Evolutionary conservation across 2,888 invertebrate species (phyloP).

Genomic region (Hylaea fasciaria): DNA sequence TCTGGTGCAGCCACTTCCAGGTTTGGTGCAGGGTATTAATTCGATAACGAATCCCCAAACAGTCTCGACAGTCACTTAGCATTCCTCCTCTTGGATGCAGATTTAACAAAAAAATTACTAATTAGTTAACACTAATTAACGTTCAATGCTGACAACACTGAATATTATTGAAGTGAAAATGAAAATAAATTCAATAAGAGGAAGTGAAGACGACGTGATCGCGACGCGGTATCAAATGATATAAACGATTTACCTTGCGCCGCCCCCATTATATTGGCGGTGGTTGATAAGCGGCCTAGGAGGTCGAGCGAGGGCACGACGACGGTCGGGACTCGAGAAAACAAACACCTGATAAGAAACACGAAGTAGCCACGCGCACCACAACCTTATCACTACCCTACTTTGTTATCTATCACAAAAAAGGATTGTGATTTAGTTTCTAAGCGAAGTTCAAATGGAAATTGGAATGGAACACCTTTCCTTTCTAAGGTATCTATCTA

Average conservation of each 20-base stretch:
- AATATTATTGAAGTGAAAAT: conserved; percentile 29
- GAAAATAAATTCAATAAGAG: conserved; percentile 18
- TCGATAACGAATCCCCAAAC: conserved; percentile 95
- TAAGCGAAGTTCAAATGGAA: conserved; percentile 16
- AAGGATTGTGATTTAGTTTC: conserved; percentile 36
- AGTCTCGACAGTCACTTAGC: conserved; percentile 90
- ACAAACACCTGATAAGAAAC: conserved; percentile 81
- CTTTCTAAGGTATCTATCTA: no score
- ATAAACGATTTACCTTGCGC: conserved; percentile 69
- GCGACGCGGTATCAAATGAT: conserved; percentile 68
- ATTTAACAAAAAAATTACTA: conserved; percentile 76
- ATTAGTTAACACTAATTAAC: conserved; percentile 60
- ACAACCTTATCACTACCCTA: conserved; percentile 61
- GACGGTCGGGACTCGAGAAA: conserved; percentile 69
- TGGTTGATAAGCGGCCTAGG: conserved; percentile 79
- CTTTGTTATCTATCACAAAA: conserved; percentile 43
- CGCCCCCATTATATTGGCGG: conserved; percentile 77
- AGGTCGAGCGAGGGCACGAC: conserved; percentile 81
- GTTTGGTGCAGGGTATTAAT: conserved; percentile 95
- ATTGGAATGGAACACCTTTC: no score
- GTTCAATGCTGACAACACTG: conserved; percentile 40
- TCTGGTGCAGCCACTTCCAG: conserved; percentile 98
- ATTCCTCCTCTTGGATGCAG: conserved; percentile 85
- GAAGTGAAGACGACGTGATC: conserved; percentile 37
- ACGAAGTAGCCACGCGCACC: conserved; percentile 77